These are phyloP conservation scores for Oreochromis spilurus DNA, from an alignment of 2,113 vertebrate species.

Conservation along the genomic window DNA sequence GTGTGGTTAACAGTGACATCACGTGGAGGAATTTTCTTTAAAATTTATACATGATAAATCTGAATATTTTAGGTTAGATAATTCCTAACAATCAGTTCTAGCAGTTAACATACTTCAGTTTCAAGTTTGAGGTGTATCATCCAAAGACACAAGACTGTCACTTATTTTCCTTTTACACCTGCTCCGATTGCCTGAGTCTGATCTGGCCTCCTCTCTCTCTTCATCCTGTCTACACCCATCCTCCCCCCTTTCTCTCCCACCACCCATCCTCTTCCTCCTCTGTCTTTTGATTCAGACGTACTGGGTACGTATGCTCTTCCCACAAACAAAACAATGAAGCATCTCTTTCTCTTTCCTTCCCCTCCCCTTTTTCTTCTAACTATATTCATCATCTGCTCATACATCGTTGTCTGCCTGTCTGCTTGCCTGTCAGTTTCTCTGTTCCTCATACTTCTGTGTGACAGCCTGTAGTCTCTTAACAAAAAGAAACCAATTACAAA, in stretches of 20 bases:
- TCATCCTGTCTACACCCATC: slow-evolving; percentile 64
- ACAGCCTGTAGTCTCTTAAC: slow-evolving; percentile 51
- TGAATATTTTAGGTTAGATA: not conserved
- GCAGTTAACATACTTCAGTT: not conserved
- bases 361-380: slow-evolving; percentile 19
- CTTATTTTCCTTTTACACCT: slow-evolving; percentile 11
- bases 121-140: not conserved
- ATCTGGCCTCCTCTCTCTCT: slow-evolving; percentile 67
- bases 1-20: not conserved
- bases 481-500: slow-evolving; percentile 16
- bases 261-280: slow-evolving; percentile 24
- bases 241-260: slow-evolving; percentile 19
- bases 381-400: slow-evolving; percentile 54
- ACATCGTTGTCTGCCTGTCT: slow-evolving; percentile 60
- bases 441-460: slow-evolving; percentile 58
- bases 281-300: slow-evolving; percentile 77
- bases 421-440: slow-evolving; percentile 63
- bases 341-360: not conserved
- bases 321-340: slow-evolving; percentile 34
- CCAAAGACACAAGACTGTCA: not conserved
- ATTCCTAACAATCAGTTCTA: not conserved
- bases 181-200: slow-evolving; percentile 63
- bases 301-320: slow-evolving; percentile 82
- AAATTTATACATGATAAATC: not conserved
- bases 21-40: not conserved